A percentile compares a stretch with the other conserved stretches of the same genome.
These are phyloP conservation scores for Branchipolynoe longqiensis DNA, from an alignment of 2,888 invertebrate species.

Conservation along the genomic window DNA sequence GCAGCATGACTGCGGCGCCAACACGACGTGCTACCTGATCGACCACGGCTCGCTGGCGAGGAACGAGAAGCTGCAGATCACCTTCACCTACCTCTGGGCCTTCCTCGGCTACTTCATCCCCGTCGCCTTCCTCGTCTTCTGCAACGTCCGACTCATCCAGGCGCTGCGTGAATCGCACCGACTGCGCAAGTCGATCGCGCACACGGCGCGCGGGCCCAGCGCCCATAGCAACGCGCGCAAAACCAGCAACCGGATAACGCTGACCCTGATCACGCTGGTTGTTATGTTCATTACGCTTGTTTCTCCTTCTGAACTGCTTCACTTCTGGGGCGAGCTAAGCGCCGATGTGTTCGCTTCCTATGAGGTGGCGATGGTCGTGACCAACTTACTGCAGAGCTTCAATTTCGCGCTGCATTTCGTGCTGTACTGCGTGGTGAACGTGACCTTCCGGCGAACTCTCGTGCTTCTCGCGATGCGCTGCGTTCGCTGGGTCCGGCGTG, in stretches of 20 bases:
- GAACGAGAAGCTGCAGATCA: conserved; percentile 1
- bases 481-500: background rate
- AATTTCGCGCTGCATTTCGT: conserved; percentile 62
- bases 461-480: conserved; percentile 11
- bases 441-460: conserved; percentile 59
- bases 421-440: conserved; percentile 62
- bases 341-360: background rate
- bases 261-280: conserved; percentile 78
- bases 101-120: conserved; percentile 78
- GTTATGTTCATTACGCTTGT: conserved; percentile 77
- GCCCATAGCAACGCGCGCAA: conserved; percentile 4
- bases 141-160: conserved; percentile 77
- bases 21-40: conserved; percentile 57
- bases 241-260: conserved; percentile 71
- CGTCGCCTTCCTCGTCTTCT: conserved; percentile 75
- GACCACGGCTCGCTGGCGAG: conserved; percentile 57
- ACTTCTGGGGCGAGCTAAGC: conserved; percentile 70
- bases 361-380: conserved; percentile 24
- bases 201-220: background rate
- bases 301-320: conserved; percentile 78
- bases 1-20: background rate
- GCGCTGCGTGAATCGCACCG: conserved; percentile 57
- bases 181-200: conserved; percentile 40
- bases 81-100: conserved; percentile 71
- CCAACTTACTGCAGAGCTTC: conserved; percentile 59